Evolutionary conservation across 2,113 vertebrate species (phyloP), one percentile per base, ranked within the genome.

Genomic region (Cheirogaleus medius): DNA sequence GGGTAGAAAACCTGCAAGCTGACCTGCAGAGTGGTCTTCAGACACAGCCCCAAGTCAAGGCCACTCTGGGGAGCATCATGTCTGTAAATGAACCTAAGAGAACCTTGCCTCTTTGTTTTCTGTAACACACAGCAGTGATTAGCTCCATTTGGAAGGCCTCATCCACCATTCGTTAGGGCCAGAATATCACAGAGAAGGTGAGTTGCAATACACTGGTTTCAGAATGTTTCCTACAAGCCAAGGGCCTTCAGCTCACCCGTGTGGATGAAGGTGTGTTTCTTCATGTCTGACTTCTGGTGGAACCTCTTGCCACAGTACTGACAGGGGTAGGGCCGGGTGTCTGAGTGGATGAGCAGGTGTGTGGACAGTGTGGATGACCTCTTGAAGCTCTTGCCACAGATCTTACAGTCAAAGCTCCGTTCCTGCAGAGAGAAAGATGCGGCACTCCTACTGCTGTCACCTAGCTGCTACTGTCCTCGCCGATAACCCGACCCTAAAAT

Each of bases 211-310:
- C 0, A 37, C 5, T 56, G 82, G 25, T 66, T 64, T 97, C 74
- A 9, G 93, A 4, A 32, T 47, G 78, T 60, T 69, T 68, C 60
- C 56, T 49, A 34, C 20, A 23, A 39, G 78, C 60, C 71, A 29
- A n/a, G 60, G 29, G 18, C 73, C 47, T 78, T 87, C 39, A 18
- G 23, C 98, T 99, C 82, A 99, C 99, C 99, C 97, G 99, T 99
- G 98, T 99, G 99, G 97, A 99, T 99, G 97, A 99, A 99, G 23
- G 99, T 99, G 98, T 99, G 99, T 71, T 99, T 99, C 98, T 99
- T 99, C 99, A 99, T 99, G 98, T 99, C 99, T 8, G 99, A 99
- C 98, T 99, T 99, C 99, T 99, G 99, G 96, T 99, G 99, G 97
- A 99, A 99, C 94, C 99, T 99, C 98, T 99, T 99, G 90, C 99